Percentiles rank a stretch among this genome's conserved stretches.
Evolutionary conservation across 1,140 invertebrate species (phyloP).

Genomic region (Drosophila bipectinata): DNA sequence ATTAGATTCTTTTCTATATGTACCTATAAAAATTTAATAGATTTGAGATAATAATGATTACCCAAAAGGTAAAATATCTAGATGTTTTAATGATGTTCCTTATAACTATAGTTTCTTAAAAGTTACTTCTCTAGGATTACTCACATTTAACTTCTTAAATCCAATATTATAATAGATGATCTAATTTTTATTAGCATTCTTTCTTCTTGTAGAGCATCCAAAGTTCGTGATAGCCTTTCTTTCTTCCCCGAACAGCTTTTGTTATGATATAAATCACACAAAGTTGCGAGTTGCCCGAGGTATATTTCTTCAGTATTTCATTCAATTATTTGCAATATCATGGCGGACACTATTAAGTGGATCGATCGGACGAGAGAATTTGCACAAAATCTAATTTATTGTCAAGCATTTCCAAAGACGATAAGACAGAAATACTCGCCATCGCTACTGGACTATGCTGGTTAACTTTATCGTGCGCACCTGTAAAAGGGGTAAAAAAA

Average conservation of each 20-base stretch:
- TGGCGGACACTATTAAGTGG: conserved; percentile 60
- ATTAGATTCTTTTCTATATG: neutral
- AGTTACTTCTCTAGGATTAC: no score
- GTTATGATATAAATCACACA: conserved; percentile 68
- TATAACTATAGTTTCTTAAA: no score
- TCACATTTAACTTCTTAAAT: no score
- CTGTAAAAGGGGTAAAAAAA: conserved; percentile 50
- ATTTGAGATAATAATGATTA: no score
- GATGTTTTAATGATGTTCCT: no score
- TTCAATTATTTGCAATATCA: conserved; percentile 62
- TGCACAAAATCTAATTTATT: conserved; percentile 80
- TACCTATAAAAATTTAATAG: neutral
- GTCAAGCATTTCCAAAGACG: conserved; percentile 69
- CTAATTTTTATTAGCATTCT: no score
- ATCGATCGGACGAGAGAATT: conserved; percentile 52
- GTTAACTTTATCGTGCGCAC: conserved; percentile 68
- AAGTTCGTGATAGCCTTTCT: conserved; percentile 27
- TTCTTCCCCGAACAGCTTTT: conserved; percentile 7
- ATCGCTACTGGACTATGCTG: conserved; percentile 31
- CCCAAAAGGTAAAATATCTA: no score
- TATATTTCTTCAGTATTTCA: conserved; percentile 28
- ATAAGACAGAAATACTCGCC: conserved; percentile 60
- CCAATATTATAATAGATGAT: no score
- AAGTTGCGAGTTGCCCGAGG: conserved; percentile 48
- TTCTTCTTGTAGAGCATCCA: conserved; percentile 15